These are phyloP conservation scores for Alethe diademata DNA, from an alignment of 2,113 vertebrate species.

Conservation along the genomic window DNA sequence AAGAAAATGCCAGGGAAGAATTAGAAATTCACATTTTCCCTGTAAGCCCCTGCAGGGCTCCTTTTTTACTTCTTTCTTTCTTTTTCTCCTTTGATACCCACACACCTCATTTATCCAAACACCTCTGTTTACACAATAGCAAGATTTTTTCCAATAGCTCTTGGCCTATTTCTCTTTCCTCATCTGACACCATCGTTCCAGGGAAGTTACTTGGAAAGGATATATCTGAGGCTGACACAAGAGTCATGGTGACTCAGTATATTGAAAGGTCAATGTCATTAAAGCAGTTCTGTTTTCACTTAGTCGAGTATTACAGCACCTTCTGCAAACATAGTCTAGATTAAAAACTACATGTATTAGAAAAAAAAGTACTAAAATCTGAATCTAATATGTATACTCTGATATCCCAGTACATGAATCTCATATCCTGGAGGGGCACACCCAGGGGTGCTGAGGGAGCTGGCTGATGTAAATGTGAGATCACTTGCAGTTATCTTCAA, in stretches of 20 bases:
- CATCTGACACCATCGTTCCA: conserved; percentile 3
- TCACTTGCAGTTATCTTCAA: neutral
- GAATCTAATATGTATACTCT: neutral
- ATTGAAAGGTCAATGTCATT: conserved; percentile 35
- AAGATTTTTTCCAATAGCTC: conserved; percentile 22
- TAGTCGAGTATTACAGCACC: neutral
- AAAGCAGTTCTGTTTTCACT: conserved; percentile 52
- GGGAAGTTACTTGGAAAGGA: conserved; percentile 25
- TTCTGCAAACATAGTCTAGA: neutral
- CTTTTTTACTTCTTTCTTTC: too few relatives aligned
- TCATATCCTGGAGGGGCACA: neutral
- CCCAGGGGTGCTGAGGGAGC: neutral
- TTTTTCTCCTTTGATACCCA: neutral
- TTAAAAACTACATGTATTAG: neutral
- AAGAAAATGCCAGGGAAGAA: neutral
- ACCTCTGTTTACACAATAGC: conserved; percentile 18
- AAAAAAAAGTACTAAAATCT: neutral
- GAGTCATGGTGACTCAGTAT: conserved; percentile 41
- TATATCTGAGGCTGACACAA: neutral
- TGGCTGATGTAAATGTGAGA: neutral
- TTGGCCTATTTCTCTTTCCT: conserved; percentile 11
- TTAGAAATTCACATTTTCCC: neutral
- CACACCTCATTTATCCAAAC: conserved; percentile 1
- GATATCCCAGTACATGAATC: neutral
- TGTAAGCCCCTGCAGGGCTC: neutral